These are phyloP conservation scores for Reinhardtius hippoglossoides DNA, from an alignment of 2,113 vertebrate species.

Conservation along the genomic window DNA sequence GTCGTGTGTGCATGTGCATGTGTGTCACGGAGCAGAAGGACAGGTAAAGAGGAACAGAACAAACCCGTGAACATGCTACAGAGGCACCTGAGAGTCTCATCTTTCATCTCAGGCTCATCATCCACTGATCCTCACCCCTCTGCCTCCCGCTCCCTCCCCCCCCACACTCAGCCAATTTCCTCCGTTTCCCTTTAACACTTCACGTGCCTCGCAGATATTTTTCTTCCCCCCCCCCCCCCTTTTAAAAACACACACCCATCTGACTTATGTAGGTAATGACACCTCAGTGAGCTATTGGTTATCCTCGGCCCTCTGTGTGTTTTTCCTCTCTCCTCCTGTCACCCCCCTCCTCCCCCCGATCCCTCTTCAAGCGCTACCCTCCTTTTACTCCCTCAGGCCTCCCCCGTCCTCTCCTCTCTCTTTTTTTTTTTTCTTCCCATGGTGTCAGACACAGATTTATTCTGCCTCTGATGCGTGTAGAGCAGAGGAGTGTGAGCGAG, in stretches of 20 bases:
- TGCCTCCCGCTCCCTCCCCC: conserved; percentile 10
- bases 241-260: conserved; percentile 45
- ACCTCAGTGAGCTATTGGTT: conserved; percentile 82
- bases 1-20: conserved; percentile 29
- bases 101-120: conserved; percentile 72
- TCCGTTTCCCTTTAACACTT: conserved; percentile 64
- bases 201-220: conserved; percentile 33
- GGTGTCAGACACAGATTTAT: conserved; percentile 95
- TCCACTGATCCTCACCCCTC: conserved; percentile 58
- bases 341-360: background rate
- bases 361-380: conserved; percentile 68
- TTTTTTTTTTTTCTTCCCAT: conserved; percentile 71
- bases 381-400: conserved; percentile 73
- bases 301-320: conserved; percentile 76
- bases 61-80: conserved; percentile 51
- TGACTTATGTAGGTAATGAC: conserved; percentile 82
- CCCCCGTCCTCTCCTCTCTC: conserved; percentile 36
- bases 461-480: conserved; percentile 86
- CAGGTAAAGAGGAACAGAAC: conserved; percentile 66
- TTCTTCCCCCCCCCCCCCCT: background rate
- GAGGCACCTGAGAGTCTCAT: conserved; percentile 56
- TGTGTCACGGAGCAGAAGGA: conserved; percentile 58
- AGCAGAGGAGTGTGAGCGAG: conserved; percentile 84
- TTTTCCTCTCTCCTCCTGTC: conserved; percentile 59
- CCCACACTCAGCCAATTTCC: conserved; percentile 65